Evolutionary conservation across 2,888 invertebrate species (phyloP).

Genomic region (Ligdia adustata): DNA sequence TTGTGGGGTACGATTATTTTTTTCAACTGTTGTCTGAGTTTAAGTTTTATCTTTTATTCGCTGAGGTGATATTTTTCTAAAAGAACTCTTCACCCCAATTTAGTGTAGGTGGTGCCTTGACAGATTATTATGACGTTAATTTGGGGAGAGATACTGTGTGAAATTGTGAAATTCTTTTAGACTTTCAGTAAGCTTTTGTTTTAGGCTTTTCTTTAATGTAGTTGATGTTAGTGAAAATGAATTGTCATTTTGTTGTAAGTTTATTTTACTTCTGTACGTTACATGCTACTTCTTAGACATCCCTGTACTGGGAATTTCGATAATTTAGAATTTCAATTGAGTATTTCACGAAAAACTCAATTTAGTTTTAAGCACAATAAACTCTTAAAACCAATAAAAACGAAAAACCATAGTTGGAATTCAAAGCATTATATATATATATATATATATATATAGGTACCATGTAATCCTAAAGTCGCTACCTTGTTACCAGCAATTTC

Average conservation of each 20-base stretch:
- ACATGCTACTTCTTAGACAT: too few species aligned
- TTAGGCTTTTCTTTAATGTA: conserved; percentile 1
- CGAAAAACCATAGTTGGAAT: too few species aligned
- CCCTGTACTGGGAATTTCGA: too few species aligned
- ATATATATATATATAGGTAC: too few species aligned
- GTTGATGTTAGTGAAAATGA: neutral
- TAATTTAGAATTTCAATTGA: too few species aligned
- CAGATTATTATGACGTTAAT: conserved; percentile 18
- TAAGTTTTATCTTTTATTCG: conserved; percentile 22
- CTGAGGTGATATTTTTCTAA: conserved; percentile 19
- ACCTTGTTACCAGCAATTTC: neutral
- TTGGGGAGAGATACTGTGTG: conserved; percentile 10
- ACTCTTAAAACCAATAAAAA: too few species aligned
- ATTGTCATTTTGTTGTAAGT: too few species aligned
- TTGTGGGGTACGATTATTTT: conserved; percentile 37
- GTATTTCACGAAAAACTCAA: too few species aligned
- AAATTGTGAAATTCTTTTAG: conserved; percentile 10
- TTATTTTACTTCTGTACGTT: too few species aligned
- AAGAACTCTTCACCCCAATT: conserved; percentile 11
- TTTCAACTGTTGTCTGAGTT: conserved; percentile 24
- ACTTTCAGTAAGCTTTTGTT: conserved; percentile 13
- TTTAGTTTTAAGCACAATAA: too few species aligned
- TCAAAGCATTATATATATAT: too few species aligned
- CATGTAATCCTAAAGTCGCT: too few species aligned
- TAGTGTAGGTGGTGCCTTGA: conserved; percentile 15